phyloP scores from a whole-genome alignment of 2,888 invertebrate genomes.

The Plebejus melissa region DNA sequence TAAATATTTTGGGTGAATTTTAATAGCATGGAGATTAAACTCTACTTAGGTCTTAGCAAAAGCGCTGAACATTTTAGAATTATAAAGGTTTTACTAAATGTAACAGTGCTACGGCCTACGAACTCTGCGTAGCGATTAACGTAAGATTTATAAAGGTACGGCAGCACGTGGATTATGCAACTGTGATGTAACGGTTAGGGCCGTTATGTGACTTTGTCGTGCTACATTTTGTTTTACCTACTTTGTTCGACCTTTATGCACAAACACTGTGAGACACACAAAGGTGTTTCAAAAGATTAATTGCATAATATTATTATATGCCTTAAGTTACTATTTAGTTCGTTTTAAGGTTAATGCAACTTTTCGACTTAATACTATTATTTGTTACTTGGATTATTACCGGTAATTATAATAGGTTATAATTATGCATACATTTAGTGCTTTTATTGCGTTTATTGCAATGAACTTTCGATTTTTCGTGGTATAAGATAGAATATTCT shows the following conservation, averaged over 20 bases:
- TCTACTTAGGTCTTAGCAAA: background rate
- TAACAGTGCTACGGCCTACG: background rate
- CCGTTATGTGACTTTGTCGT: constrained; percentile 2
- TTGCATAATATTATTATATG: background rate
- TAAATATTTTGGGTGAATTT: no score
- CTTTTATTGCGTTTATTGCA: no score
- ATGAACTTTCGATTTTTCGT: no score
- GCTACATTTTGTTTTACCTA: background rate
- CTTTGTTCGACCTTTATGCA: background rate
- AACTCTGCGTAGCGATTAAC: background rate
- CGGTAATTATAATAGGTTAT: no score
- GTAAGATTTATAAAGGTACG: background rate
- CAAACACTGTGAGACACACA: background rate
- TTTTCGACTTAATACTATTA: background rate
- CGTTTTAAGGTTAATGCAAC: background rate
- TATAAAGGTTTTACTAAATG: constrained; percentile 1
- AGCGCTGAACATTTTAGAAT: no score
- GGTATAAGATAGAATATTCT: no score
- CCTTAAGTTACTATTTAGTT: background rate
- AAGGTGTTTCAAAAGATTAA: background rate
- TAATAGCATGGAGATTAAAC: background rate
- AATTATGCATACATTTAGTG: no score
- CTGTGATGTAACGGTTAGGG: background rate
- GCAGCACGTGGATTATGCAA: background rate
- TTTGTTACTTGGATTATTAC: background rate